A percentile compares a stretch with the other conserved stretches of the same genome.
Conservation (phyloP, 2,888 invertebrate genomes). For the Drosophila seclusa region DNA sequence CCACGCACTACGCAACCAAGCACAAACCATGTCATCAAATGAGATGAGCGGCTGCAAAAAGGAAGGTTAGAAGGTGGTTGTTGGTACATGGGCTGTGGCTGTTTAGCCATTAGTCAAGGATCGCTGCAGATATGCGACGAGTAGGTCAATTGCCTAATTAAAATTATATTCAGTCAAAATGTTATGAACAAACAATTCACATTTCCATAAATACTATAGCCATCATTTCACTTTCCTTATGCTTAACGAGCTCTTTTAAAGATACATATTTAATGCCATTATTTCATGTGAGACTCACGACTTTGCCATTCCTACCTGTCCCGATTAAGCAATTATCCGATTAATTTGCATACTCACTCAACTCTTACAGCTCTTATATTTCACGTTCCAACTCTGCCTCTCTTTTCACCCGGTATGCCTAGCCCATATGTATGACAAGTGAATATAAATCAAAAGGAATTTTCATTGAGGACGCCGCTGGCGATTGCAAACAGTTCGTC, state of each 20-base stretch:
- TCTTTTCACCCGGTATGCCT: background rate
- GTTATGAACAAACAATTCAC: background rate
- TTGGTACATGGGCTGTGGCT: constrained; percentile 31
- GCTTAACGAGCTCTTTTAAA: background rate
- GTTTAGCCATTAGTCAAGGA: constrained; percentile 70
- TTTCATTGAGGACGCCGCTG: constrained; percentile 66
- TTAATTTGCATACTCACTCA: constrained; percentile 60
- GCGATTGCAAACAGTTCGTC: constrained; percentile 69
- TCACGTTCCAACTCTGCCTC: background rate
- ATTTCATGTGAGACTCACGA: constrained; percentile 17
- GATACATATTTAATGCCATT: background rate
- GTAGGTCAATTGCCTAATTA: constrained; percentile 77
- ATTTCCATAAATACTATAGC: background rate
- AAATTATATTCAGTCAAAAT: constrained; percentile 45
- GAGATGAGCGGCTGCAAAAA: constrained; percentile 15
- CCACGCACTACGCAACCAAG: constrained; percentile 36
- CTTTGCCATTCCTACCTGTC: constrained; percentile 11
- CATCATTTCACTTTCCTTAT: background rate
- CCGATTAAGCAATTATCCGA: constrained; percentile 59
- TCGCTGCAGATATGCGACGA: constrained; percentile 38
- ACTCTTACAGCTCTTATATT: background rate
- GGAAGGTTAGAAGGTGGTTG: background rate
- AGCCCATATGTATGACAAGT: constrained; percentile 32
- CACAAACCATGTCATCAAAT: constrained; percentile 60
- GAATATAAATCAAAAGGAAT: constrained; percentile 71